These are phyloP conservation scores for Agelaius tricolor DNA, from an alignment of 2,113 vertebrate species.

Conservation along the genomic window DNA sequence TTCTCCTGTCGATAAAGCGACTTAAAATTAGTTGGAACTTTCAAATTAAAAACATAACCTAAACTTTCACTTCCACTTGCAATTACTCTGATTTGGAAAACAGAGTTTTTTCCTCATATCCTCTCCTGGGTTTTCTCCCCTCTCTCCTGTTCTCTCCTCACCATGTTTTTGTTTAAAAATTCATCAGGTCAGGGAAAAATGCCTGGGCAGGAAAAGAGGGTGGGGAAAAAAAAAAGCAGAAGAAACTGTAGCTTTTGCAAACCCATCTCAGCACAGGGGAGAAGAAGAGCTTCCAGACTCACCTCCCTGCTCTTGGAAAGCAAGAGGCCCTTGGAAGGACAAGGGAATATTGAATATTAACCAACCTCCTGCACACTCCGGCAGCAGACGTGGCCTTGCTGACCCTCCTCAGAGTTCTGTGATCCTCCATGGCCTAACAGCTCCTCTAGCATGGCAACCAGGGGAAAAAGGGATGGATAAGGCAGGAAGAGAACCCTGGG, in stretches of 20 bases:
- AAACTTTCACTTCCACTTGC: not conserved
- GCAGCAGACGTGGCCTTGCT: fast-evolving
- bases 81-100: not conserved
- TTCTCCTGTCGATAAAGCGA: not conserved
- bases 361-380: fast-evolving
- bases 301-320: not conserved
- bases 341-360: not conserved
- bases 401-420: not conserved
- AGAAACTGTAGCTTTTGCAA: slow-evolving; percentile 25
- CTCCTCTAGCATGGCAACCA: not conserved
- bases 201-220: not conserved
- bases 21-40: not conserved
- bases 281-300: not conserved
- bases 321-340: not conserved
- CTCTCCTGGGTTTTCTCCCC: not conserved
- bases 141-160: not conserved
- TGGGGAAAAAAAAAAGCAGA: not conserved
- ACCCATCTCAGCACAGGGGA: not conserved
- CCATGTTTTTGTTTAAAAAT: slow-evolving; percentile 51
- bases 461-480: not conserved
- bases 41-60: slow-evolving; percentile 21
- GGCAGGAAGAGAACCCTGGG: not conserved
- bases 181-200: slow-evolving; percentile 35
- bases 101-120: not conserved
- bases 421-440: not conserved